phyloP scores from a whole-genome alignment of 2,797 vertebrate genomes.

The Cyclura pinguis region DNA sequence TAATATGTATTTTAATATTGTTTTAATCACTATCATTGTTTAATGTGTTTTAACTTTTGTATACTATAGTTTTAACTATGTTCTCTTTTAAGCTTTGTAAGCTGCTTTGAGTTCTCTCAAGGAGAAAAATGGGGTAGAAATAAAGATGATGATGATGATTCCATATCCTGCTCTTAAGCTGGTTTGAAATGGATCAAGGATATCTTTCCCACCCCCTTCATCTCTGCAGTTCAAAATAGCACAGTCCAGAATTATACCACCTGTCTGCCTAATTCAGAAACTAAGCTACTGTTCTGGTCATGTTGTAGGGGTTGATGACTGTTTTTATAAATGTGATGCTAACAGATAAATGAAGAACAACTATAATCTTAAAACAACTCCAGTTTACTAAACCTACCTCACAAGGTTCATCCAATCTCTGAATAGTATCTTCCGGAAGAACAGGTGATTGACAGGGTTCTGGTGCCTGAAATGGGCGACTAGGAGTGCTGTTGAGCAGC shows the following conservation, averaged over 20 bases:
- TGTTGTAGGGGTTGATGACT: background rate
- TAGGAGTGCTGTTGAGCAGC: conserved; percentile 72
- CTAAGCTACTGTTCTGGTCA: background rate
- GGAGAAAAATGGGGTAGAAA: no score
- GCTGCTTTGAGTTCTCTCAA: no score
- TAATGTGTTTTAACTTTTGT: no score
- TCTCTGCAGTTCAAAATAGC: background rate
- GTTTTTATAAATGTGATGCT: background rate
- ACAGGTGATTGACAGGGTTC: conserved; percentile 68
- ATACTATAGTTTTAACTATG: no score
- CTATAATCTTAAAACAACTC: background rate
- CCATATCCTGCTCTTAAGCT: no score
- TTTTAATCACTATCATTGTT: no score
- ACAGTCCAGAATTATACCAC: background rate
- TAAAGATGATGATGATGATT: no score
- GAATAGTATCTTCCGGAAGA: conserved; percentile 58
- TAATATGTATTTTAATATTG: no score
- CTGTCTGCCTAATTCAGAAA: background rate
- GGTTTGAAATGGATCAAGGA: background rate
- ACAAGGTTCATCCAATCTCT: conserved; percentile 24
- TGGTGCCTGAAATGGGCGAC: conserved; percentile 35
- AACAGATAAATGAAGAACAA: background rate
- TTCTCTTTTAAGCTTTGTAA: no score
- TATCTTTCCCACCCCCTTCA: background rate
- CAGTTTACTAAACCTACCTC: conserved; percentile 46